Conservation (phyloP, 1,140 invertebrate species). For the Brachionus plicatilis region DNA sequence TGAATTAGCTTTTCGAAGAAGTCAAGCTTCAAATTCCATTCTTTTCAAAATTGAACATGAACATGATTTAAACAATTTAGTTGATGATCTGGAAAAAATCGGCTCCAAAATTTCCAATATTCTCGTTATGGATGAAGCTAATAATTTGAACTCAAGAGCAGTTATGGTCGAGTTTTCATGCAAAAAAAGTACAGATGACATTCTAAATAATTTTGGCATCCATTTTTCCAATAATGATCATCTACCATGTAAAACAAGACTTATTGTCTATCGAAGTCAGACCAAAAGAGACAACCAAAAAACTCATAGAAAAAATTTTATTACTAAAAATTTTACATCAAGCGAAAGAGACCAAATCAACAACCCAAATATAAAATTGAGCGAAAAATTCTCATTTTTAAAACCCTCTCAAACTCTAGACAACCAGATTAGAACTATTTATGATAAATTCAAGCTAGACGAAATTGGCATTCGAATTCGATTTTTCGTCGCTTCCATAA, state of each 20-base stretch:
- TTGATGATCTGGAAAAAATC: not conserved
- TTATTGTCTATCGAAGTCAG: not conserved
- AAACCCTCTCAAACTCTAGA: not conserved
- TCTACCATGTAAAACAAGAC: not conserved
- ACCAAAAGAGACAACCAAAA: not conserved
- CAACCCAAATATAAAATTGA: not conserved
- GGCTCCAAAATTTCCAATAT: not conserved
- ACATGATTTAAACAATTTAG: not conserved
- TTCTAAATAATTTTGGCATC: not conserved
- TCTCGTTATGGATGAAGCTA: not conserved
- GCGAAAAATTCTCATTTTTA: conserved; percentile 18
- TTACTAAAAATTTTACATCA: not conserved
- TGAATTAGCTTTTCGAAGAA: not conserved
- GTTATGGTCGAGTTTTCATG: not conserved
- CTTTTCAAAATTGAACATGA: conserved; percentile 26
- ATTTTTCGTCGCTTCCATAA: conserved; percentile 6
- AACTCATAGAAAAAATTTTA: not conserved
- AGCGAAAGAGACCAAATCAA: not conserved
- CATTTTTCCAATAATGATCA: not conserved
- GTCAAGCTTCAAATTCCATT: conserved; percentile 6
- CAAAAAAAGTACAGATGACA: not conserved
- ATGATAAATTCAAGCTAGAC: conserved; percentile 1
- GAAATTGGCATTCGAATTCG: not conserved
- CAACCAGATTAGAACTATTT: not conserved
- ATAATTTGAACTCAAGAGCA: not conserved